Evolutionary conservation across 2,113 vertebrate species (phyloP).

Genomic region (Spilogale gracilis): DNA sequence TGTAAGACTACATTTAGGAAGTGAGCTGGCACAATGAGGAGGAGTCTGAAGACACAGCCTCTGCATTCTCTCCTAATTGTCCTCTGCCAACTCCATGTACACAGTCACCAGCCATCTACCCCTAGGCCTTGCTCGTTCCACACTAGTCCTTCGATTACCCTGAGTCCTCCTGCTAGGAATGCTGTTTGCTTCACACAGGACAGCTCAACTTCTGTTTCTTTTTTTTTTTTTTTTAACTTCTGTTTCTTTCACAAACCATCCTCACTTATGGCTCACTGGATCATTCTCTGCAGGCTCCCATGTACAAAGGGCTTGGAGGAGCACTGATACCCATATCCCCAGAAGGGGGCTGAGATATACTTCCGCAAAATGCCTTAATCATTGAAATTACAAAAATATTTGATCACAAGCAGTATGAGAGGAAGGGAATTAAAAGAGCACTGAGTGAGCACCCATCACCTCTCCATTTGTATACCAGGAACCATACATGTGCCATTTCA

Average conservation of each 20-base stretch:
- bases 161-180: background rate
- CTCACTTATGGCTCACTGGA: background rate
- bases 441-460: accelerated
- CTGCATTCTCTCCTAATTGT: accelerated
- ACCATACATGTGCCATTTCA: accelerated
- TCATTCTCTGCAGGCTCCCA: background rate
- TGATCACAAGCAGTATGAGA: background rate
- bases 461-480: background rate
- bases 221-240: background rate
- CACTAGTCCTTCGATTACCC: background rate
- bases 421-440: background rate
- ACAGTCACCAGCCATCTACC: accelerated
- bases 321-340: background rate
- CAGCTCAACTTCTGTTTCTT: background rate
- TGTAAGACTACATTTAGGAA: too few species aligned
- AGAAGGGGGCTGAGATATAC: background rate
- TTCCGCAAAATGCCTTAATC: background rate
- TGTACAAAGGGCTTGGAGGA: background rate
- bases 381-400: background rate
- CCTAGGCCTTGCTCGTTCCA: background rate
- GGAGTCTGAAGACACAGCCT: background rate
- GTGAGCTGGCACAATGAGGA: too few species aligned
- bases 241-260: background rate
- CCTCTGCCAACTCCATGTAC: background rate
- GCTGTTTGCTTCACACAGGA: background rate